A percentile compares a stretch with the other conserved stretches of the same genome.
These are phyloP conservation scores for Galerucella nymphaeae DNA, from an alignment of 2,888 invertebrate genomes.

Conservation along the genomic window DNA sequence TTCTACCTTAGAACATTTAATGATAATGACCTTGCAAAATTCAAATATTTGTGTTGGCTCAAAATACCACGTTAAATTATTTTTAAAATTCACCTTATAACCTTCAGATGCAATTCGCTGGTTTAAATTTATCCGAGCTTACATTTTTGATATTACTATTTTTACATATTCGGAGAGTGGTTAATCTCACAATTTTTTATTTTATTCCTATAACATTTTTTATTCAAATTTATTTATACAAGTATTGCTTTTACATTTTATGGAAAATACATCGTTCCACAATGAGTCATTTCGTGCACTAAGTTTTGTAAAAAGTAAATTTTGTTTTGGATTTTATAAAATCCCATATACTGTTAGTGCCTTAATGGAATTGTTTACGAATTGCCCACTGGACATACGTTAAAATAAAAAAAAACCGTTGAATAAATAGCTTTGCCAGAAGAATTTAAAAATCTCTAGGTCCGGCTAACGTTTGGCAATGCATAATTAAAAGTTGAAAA, in stretches of 20 bases:
- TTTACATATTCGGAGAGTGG: background rate
- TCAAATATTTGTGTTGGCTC: constrained; percentile 42
- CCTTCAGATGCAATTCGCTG: constrained; percentile 22
- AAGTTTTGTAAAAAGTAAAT: too few relatives aligned
- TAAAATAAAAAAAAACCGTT: constrained; percentile 8
- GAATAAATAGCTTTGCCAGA: constrained; percentile 11
- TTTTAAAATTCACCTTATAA: constrained; percentile 37
- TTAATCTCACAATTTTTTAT: background rate
- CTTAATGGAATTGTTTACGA: constrained; percentile 27
- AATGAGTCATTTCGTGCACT: too few relatives aligned
- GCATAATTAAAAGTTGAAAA: constrained; percentile 24
- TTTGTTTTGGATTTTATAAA: too few relatives aligned
- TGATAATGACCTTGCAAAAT: constrained; percentile 39
- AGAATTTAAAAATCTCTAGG: constrained; percentile 33
- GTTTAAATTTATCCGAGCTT: background rate
- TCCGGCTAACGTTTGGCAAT: background rate
- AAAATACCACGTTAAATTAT: constrained; percentile 33
- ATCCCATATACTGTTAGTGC: constrained; percentile 4
- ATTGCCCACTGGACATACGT: background rate
- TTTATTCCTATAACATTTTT: too few relatives aligned
- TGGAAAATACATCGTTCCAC: too few relatives aligned
- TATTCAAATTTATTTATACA: too few relatives aligned
- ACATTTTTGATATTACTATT: constrained; percentile 5
- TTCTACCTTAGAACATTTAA: constrained; percentile 25
- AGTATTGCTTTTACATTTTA: too few relatives aligned